Percentiles rank a stretch among this genome's conserved stretches.
Evolutionary conservation across 1,140 invertebrate genomes (phyloP).

Genomic region (Proctacanthus coquilletti): DNA sequence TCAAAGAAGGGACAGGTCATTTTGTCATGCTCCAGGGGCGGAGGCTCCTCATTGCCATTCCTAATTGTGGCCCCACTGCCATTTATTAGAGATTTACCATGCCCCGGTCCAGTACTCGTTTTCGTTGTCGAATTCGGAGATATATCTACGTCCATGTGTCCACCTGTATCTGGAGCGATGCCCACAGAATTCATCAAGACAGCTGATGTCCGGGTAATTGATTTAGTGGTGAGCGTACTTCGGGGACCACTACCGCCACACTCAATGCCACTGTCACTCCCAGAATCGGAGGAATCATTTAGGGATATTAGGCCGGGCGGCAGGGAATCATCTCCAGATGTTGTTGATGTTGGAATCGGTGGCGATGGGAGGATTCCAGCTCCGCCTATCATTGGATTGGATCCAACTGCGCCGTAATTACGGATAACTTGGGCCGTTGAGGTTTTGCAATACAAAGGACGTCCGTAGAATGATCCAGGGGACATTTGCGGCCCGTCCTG

Average conservation of each 20-base stretch:
- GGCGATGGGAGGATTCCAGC: slow-evolving; percentile 18
- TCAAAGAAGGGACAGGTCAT: slow-evolving; percentile 16
- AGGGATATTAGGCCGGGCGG: slow-evolving; percentile 17
- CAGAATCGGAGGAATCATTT: slow-evolving; percentile 15
- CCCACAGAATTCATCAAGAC: not conserved
- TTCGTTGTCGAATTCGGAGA: slow-evolving; percentile 1
- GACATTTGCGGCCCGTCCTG: not conserved
- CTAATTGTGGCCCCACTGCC: too few relatives aligned
- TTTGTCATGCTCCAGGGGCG: slow-evolving; percentile 2
- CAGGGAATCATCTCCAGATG: slow-evolving; percentile 16
- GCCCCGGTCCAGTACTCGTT: not conserved
- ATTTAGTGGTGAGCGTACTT: slow-evolving; percentile 10
- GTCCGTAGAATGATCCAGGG: slow-evolving; percentile 4
- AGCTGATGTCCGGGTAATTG: not conserved
- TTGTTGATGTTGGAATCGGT: slow-evolving; percentile 11
- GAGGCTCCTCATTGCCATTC: too few relatives aligned
- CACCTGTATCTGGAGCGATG: slow-evolving; percentile 4
- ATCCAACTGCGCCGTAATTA: slow-evolving; percentile 19
- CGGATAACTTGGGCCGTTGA: slow-evolving; percentile 15
- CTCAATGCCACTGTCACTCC: slow-evolving; percentile 24
- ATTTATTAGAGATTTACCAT: too few relatives aligned
- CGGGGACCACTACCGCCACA: slow-evolving; percentile 12
- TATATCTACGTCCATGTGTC: not conserved
- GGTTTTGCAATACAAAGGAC: slow-evolving; percentile 16
- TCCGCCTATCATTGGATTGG: slow-evolving; percentile 26